These are phyloP conservation scores for Vombatus ursinus DNA, from an alignment of 2,113 vertebrate species.

Conservation along the genomic window DNA sequence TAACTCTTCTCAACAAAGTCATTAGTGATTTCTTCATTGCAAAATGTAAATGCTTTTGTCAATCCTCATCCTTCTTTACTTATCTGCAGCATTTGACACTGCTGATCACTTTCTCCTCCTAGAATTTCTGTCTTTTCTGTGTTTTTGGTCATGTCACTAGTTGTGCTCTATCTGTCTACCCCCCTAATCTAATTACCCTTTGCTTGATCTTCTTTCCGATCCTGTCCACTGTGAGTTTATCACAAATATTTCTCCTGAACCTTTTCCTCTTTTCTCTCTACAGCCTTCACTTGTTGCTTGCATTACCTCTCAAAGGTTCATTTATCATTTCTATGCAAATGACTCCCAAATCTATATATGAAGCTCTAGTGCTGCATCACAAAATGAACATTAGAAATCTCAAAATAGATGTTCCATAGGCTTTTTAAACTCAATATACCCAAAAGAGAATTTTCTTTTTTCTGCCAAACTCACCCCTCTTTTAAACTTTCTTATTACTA, in stretches of 20 bases:
- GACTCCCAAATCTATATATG: neutral
- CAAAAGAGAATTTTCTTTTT: neutral
- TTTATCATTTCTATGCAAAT: neutral
- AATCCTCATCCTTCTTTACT: neutral
- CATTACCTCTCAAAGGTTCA: neutral
- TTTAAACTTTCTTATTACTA: neutral
- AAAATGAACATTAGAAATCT: neutral
- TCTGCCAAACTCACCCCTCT: neutral
- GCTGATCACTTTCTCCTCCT: neutral
- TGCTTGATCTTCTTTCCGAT: neutral
- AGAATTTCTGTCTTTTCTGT: neutral
- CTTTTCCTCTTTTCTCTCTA: neutral
- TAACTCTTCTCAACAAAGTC: neutral
- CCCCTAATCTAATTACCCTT: neutral
- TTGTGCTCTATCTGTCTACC: neutral
- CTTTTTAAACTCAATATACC: neutral
- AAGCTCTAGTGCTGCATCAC: neutral
- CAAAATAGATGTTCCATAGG: neutral
- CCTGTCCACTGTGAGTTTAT: neutral
- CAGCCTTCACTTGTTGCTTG: neutral
- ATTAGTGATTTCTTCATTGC: neutral
- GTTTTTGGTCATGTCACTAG: neutral
- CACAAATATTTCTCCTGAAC: neutral
- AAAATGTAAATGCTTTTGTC: neutral
- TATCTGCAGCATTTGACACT: neutral